phyloP scores from a whole-genome alignment of 2,888 invertebrate genomes.

The Nemotelus nigrinus region DNA sequence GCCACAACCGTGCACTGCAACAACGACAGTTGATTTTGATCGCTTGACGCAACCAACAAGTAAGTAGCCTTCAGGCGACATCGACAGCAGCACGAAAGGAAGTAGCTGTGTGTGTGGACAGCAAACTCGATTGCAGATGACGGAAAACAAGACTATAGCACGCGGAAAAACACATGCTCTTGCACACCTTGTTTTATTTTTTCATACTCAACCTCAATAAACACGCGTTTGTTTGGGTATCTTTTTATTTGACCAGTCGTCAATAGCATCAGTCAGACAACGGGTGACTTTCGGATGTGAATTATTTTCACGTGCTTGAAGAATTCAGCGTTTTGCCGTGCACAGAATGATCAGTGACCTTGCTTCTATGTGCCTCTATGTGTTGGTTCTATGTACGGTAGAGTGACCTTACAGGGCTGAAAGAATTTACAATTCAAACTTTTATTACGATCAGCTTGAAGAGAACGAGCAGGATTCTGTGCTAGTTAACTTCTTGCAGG shows the following conservation, averaged over 20 bases:
- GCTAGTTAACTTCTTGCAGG: too few relatives aligned
- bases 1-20: constrained; percentile 13
- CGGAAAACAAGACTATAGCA: constrained; percentile 14
- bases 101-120: not conserved
- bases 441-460: too few relatives aligned
- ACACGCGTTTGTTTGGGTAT: constrained; percentile 7
- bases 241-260: not conserved
- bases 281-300: too few relatives aligned
- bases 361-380: too few relatives aligned
- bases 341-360: too few relatives aligned
- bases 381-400: too few relatives aligned
- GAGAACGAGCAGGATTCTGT: too few relatives aligned
- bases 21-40: constrained; percentile 6
- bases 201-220: not conserved
- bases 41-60: not conserved
- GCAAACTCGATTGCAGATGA: constrained; percentile 16
- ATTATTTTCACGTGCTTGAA: too few relatives aligned
- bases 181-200: constrained; percentile 34
- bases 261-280: too few relatives aligned
- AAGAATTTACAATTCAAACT: too few relatives aligned
- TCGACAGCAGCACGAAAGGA: constrained; percentile 10
- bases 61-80: not conserved
- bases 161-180: constrained; percentile 22
- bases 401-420: too few relatives aligned
- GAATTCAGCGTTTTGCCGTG: too few relatives aligned